Evolutionary conservation across 2,797 vertebrate genomes (phyloP).

Genomic region (Argentina silus): DNA sequence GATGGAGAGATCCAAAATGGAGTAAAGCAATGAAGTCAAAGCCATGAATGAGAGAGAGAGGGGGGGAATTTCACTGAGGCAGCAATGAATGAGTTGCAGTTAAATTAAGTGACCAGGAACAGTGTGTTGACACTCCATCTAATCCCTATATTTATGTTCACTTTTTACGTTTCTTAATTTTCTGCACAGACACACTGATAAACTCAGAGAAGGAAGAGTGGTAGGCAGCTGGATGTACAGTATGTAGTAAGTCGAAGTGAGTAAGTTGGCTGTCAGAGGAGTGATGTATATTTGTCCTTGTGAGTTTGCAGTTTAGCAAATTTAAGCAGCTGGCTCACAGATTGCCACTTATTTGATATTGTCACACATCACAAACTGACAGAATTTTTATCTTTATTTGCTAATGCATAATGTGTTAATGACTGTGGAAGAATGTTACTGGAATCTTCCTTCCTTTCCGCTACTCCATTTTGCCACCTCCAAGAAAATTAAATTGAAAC

Average conservation of each 20-base stretch:
- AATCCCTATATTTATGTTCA: conserved; percentile 30
- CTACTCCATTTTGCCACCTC: neutral
- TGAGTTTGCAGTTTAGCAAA: neutral
- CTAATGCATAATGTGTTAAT: neutral
- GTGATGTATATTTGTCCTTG: neutral
- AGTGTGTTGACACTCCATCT: conserved; percentile 33
- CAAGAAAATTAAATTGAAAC: conserved; percentile 15
- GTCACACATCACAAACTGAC: neutral
- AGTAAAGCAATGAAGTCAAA: conserved; percentile 64
- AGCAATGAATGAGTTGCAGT: conserved; percentile 31
- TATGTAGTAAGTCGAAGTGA: neutral
- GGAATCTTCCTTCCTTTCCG: neutral
- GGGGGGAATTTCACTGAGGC: conserved; percentile 36
- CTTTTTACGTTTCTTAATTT: conserved; percentile 18
- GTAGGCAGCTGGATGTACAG: conserved; percentile 9
- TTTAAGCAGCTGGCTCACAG: neutral
- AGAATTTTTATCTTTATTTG: neutral
- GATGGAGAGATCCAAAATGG: conserved; percentile 97
- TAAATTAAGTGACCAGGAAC: conserved; percentile 43
- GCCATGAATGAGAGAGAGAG: conserved; percentile 27
- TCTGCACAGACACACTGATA: conserved; percentile 12
- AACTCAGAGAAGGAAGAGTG: conserved; percentile 17
- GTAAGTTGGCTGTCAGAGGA: neutral
- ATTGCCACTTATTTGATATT: neutral
- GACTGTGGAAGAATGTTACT: neutral